Evolutionary conservation across 2,113 vertebrate species (phyloP).

Genomic region (Myotis lucifugus): DNA sequence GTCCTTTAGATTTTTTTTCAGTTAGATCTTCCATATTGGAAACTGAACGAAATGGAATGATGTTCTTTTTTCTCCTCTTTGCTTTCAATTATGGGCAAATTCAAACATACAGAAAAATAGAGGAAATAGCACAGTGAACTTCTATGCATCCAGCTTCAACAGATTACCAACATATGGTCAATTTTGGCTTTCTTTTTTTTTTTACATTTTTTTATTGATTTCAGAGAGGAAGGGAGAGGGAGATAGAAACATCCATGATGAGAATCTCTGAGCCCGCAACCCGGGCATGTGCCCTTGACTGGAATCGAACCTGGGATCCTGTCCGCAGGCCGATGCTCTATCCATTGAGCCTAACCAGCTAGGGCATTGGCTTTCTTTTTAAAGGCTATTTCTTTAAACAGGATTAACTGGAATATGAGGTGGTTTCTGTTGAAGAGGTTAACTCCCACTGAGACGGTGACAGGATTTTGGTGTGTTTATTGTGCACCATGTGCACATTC

Average conservation of each 20-base stretch:
- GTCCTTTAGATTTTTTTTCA: not conserved
- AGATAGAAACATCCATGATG: too few species aligned
- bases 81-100: not conserved
- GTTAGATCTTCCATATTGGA: not conserved
- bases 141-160: not conserved
- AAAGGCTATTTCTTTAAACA: conserved; percentile 4
- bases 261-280: too few species aligned
- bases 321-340: too few species aligned
- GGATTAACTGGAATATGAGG: not conserved
- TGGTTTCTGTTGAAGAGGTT: not conserved
- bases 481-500: too few species aligned
- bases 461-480: not conserved
- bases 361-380: conserved; percentile 30
- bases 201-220: not conserved
- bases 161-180: not conserved
- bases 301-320: too few species aligned
- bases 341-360: too few species aligned
- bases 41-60: not conserved
- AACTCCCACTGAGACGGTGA: not conserved
- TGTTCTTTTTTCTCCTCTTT: not conserved
- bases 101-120: not conserved
- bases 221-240: too few species aligned
- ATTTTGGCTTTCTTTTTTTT: conserved; percentile 39
- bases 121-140: not conserved
- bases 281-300: too few species aligned